These are phyloP conservation scores for Listronotus bonariensis DNA, from an alignment of 1,140 invertebrate genomes.

Conservation along the genomic window DNA sequence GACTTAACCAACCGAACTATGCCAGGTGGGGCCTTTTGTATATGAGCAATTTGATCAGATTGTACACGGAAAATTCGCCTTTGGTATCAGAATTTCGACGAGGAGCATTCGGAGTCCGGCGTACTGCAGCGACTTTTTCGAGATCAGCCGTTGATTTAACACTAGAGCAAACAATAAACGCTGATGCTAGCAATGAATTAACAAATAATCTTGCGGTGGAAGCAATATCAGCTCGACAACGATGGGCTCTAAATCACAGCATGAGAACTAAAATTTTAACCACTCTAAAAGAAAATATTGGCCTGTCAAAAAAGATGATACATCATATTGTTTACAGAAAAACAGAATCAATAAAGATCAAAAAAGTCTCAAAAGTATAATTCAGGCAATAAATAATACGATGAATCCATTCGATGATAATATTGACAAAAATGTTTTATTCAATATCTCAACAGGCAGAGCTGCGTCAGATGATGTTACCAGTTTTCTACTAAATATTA, in stretches of 20 bases:
- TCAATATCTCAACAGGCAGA: no score
- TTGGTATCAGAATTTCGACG: slow-evolving; percentile 34
- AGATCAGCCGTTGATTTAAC: slow-evolving; percentile 41
- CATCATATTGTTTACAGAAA: no score
- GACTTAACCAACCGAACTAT: slow-evolving; percentile 48
- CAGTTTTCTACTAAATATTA: no score
- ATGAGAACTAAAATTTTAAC: slow-evolving; percentile 4
- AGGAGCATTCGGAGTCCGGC: slow-evolving; percentile 38
- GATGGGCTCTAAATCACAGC: slow-evolving; percentile 47
- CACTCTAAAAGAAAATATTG: no score
- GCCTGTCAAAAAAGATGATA: no score
- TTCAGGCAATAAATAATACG: no score
- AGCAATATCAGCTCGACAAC: slow-evolving; percentile 47
- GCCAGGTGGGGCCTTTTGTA: slow-evolving; percentile 40
- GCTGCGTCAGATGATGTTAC: no score
- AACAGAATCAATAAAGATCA: no score
- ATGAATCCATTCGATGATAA: no score
- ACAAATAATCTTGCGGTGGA: slow-evolving; percentile 43
- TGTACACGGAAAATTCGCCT: slow-evolving; percentile 33
- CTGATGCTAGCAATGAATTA: slow-evolving; percentile 44
- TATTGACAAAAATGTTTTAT: no score
- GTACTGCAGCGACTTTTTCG: slow-evolving; percentile 16
- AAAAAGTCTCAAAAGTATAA: no score
- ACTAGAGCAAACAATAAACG: slow-evolving; percentile 42
- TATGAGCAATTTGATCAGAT: slow-evolving; percentile 33